A percentile compares a stretch with the other conserved stretches of the same genome.
Evolutionary conservation across 2,797 vertebrate species (phyloP).

Genomic region (Tokudaia tokunoshimensis): DNA sequence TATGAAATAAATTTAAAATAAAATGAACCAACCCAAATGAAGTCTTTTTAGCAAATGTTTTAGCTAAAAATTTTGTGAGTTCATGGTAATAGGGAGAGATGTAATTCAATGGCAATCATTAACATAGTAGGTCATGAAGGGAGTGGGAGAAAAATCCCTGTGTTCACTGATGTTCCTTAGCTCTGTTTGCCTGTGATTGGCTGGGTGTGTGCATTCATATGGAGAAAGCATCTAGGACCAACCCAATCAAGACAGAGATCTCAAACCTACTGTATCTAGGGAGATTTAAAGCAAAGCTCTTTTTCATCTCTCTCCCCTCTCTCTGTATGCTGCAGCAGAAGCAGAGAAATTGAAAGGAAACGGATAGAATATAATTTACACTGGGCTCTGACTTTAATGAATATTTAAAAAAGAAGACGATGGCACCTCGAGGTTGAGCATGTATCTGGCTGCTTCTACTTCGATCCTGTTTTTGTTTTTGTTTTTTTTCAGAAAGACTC

Average conservation of each 20-base stretch:
- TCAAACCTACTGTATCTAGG: not conserved
- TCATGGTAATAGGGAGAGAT: not conserved
- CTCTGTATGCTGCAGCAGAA: not conserved
- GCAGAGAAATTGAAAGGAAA: not conserved
- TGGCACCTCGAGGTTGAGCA: not conserved
- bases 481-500: too few relatives aligned
- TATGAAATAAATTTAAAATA: not conserved
- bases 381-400: not conserved
- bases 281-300: too few relatives aligned
- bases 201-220: not conserved
- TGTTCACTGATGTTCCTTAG: not conserved
- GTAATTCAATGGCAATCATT: not conserved
- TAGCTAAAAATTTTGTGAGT: not conserved
- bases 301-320: not conserved
- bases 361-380: not conserved
- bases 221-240: not conserved
- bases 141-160: not conserved
- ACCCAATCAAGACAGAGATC: not conserved
- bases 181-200: not conserved
- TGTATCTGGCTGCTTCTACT: not conserved
- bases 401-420: rapidly evolving
- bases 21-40: not conserved
- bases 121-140: not conserved
- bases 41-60: not conserved
- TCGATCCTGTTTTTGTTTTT: not conserved